Evolutionary conservation across 2,888 invertebrate species (phyloP).

Genomic region (Rhimphoctona megacephalus): DNA sequence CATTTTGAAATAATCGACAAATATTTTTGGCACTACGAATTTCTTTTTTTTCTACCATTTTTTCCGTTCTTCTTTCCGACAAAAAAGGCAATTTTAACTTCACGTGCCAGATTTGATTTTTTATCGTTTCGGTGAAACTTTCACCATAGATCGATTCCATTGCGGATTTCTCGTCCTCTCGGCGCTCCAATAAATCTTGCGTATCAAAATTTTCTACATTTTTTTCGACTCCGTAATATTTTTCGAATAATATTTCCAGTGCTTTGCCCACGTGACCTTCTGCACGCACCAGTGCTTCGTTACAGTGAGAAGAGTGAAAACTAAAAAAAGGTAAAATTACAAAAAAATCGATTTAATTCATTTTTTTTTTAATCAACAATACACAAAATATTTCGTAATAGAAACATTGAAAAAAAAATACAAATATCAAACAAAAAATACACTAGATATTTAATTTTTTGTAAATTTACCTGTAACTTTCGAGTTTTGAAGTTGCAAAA

Average conservation of each 20-base stretch:
- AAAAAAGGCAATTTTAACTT: slow-evolving; percentile 89
- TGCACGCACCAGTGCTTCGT: slow-evolving; percentile 90
- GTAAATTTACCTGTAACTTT: slow-evolving; percentile 86
- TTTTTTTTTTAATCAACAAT: not conserved
- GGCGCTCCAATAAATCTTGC: slow-evolving; percentile 88
- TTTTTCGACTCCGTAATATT: slow-evolving; percentile 88
- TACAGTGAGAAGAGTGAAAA: slow-evolving; percentile 90
- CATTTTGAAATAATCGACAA: slow-evolving; percentile 88
- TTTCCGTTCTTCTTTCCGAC: slow-evolving; percentile 86
- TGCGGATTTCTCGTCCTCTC: slow-evolving; percentile 90
- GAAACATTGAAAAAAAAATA: not conserved
- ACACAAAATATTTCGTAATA: not conserved
- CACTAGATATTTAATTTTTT: not conserved
- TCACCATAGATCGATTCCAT: slow-evolving; percentile 92
- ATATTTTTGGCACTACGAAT: slow-evolving; percentile 86
- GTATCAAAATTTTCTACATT: slow-evolving; percentile 79
- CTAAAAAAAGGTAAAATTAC: slow-evolving; percentile 77
- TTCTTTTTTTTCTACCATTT: slow-evolving; percentile 83
- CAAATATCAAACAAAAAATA: not conserved
- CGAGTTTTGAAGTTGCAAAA: slow-evolving; percentile 90
- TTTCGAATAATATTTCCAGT: slow-evolving; percentile 89
- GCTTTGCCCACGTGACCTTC: slow-evolving; percentile 90
- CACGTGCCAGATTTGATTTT: slow-evolving; percentile 90
- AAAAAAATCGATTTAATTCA: not conserved
- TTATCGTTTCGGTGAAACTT: slow-evolving; percentile 89